Evolutionary conservation across 2,113 vertebrate species (phyloP).

Genomic region (Neofelis nebulosa): DNA sequence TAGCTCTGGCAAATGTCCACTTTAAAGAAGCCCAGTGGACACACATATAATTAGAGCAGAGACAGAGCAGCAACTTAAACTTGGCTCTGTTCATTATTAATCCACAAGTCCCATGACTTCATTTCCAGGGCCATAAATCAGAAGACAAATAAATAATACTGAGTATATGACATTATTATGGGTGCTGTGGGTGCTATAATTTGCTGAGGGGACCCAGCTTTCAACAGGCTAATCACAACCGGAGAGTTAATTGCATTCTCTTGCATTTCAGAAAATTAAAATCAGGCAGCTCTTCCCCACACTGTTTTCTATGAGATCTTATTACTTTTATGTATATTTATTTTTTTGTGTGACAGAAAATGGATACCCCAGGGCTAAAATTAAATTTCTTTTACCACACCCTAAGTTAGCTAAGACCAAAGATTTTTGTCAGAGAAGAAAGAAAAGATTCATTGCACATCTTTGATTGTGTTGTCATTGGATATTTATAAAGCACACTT

Average conservation of each 20-base stretch:
- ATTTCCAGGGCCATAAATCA: background rate
- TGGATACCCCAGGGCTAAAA: conserved; percentile 81
- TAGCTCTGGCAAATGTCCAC: background rate
- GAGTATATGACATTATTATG: background rate
- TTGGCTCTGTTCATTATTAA: conserved; percentile 30
- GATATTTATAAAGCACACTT: conserved; percentile 74
- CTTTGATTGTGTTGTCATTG: conserved; percentile 73
- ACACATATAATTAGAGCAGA: background rate
- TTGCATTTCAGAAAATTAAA: conserved; percentile 69
- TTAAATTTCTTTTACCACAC: conserved; percentile 64
- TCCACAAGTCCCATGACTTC: background rate
- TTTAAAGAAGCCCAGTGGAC: background rate
- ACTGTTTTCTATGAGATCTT: conserved; percentile 51
- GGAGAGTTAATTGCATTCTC: conserved; percentile 50
- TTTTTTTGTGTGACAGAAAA: conserved; percentile 81
- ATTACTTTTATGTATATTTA: conserved; percentile 78
- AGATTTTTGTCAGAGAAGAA: conserved; percentile 75
- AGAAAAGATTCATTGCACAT: conserved; percentile 76
- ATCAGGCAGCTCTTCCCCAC: background rate
- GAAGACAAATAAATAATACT: conserved; percentile 52
- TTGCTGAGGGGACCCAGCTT: conserved; percentile 19
- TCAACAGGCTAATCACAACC: conserved; percentile 49
- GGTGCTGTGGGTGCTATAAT: conserved; percentile 32
- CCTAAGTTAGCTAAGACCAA: conserved; percentile 75
- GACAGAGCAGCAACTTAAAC: background rate